Conservation (phyloP, 2,113 vertebrate species). For the Nipponia nippon region DNA sequence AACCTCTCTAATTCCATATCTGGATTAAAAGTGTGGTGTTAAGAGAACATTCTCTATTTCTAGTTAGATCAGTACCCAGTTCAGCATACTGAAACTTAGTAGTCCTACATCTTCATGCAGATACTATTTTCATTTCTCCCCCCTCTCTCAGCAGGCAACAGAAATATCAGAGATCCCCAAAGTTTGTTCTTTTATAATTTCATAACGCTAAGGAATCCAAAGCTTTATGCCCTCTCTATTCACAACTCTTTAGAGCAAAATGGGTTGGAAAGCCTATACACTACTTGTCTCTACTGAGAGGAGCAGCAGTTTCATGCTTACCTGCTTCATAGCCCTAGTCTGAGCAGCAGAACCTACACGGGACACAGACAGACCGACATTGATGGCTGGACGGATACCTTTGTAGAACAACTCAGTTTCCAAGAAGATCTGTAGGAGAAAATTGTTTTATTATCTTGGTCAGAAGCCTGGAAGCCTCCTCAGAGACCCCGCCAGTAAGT, state of each 20-base stretch:
- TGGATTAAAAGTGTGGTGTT: neutral
- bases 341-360: conserved; percentile 98
- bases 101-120: neutral
- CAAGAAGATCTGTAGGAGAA: conserved; percentile 87
- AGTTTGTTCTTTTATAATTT: neutral
- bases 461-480: neutral
- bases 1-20: accelerated
- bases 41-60: neutral
- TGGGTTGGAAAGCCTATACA: neutral
- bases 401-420: conserved; percentile 99
- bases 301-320: neutral
- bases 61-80: neutral
- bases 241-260: neutral
- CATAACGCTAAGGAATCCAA: accelerated
- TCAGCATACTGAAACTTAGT: neutral
- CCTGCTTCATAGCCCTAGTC: conserved; percentile 99
- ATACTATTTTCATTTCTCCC: neutral
- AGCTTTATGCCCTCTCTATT: neutral
- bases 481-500: neutral
- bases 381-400: conserved; percentile 97
- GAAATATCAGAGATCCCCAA: neutral
- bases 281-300: accelerated
- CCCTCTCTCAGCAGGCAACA: accelerated
- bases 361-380: conserved; percentile 97
- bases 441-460: neutral